Evolutionary conservation across 2,113 vertebrate genomes (phyloP).

Genomic region (Progne subis): DNA sequence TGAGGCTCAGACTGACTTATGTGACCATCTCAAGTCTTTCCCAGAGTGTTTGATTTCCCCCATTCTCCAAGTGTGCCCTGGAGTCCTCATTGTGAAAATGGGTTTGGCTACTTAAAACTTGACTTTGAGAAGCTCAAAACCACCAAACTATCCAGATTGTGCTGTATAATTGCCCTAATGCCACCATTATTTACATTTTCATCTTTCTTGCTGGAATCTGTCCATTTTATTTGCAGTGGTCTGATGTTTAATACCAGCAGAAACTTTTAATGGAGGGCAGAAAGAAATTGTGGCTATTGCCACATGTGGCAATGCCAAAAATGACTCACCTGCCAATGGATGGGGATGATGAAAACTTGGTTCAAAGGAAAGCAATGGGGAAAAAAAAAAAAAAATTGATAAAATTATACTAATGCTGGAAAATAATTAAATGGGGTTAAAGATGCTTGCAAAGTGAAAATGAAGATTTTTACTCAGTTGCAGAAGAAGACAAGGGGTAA

Average conservation of each 20-base stretch:
- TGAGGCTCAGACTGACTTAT: not conserved
- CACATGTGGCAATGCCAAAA: not conserved
- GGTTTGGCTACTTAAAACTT: not conserved
- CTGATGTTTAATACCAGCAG: not conserved
- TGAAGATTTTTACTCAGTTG: not conserved
- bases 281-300: not conserved
- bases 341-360: not conserved
- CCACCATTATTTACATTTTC: not conserved
- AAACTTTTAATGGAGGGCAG: not conserved
- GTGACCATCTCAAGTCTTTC: not conserved
- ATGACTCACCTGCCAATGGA: not conserved
- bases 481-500: not conserved
- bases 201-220: not conserved
- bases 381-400: not conserved
- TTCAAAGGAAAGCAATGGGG: not conserved
- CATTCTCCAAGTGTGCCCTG: not conserved
- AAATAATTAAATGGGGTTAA: not conserved
- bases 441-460: not conserved
- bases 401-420: not conserved
- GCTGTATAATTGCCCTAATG: fast-evolving
- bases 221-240: not conserved
- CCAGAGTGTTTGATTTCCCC: not conserved
- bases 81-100: not conserved
- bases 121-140: not conserved
- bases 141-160: not conserved